These are phyloP conservation scores for Drosophila malerkotliana DNA, from an alignment of 1,140 invertebrate species.

Conservation along the genomic window DNA sequence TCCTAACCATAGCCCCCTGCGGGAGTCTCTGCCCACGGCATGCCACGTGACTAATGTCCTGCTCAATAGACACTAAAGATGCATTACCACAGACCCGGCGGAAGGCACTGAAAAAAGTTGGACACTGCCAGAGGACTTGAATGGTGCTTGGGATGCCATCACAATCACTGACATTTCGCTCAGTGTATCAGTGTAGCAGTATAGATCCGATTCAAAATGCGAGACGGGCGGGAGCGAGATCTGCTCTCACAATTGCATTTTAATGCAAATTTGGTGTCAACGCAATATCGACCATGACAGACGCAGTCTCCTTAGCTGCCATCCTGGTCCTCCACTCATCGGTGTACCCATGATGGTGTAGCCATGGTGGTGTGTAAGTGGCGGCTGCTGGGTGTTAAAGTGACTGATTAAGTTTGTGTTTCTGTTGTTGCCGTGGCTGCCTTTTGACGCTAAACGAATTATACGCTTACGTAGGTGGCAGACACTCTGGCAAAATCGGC, in stretches of 20 bases:
- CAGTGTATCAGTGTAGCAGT: not conserved
- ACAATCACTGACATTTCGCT: not conserved
- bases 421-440: constrained; percentile 52
- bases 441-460: constrained; percentile 76
- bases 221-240: constrained; percentile 16
- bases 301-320: constrained; percentile 20
- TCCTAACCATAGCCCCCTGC: too few relatives aligned
- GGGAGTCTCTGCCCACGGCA: constrained; percentile 19
- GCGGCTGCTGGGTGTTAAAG: constrained; percentile 72
- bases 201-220: constrained; percentile 21
- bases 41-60: constrained; percentile 76
- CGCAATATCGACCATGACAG: constrained; percentile 82
- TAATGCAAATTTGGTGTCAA: constrained; percentile 82
- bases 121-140: too few relatives aligned
- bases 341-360: too few relatives aligned
- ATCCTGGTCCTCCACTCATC: not conserved
- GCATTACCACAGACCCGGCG: constrained; percentile 51
- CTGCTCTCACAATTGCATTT: constrained; percentile 70
- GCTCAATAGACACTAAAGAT: constrained; percentile 82
- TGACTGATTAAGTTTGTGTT: constrained; percentile 80
- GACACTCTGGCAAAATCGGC: constrained; percentile 67
- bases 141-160: not conserved
- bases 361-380: constrained; percentile 42
- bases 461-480: constrained; percentile 81
- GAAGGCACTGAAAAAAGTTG: not conserved